Evolutionary conservation across 2,113 vertebrate genomes (phyloP).

Genomic region (Monopterus albus): DNA sequence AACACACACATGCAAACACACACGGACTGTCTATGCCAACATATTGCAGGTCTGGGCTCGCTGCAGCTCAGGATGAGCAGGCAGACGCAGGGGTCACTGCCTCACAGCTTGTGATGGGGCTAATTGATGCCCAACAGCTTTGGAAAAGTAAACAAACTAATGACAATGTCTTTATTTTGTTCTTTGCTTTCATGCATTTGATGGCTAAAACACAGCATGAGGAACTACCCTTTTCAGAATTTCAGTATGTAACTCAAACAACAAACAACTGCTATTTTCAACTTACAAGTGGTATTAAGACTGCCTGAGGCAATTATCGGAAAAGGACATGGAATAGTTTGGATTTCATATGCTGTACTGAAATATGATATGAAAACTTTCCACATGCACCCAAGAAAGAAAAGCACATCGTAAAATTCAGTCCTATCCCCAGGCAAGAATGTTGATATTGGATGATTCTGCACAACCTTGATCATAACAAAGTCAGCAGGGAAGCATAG

Average conservation of each 20-base stretch:
- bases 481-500: no score
- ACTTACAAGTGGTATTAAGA: no score
- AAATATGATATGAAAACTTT: no score
- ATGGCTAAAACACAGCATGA: neutral
- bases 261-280: neutral
- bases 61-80: constrained; percentile 38
- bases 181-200: neutral
- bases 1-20: constrained; percentile 11
- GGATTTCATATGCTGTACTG: neutral
- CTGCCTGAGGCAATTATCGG: neutral
- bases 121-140: constrained; percentile 65
- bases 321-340: neutral
- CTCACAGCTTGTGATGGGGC: constrained; percentile 62
- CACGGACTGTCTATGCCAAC: constrained; percentile 40
- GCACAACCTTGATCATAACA: no score
- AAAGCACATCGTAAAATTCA: no score
- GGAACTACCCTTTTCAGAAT: neutral
- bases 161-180: constrained; percentile 53
- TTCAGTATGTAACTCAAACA: neutral
- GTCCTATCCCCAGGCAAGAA: no score
- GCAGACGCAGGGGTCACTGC: constrained; percentile 59
- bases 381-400: neutral
- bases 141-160: constrained; percentile 41
- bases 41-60: constrained; percentile 58
- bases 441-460: no score